These are phyloP conservation scores for Apis mellifera DNA, from an alignment of 1,140 invertebrate genomes.

Conservation along the genomic window DNA sequence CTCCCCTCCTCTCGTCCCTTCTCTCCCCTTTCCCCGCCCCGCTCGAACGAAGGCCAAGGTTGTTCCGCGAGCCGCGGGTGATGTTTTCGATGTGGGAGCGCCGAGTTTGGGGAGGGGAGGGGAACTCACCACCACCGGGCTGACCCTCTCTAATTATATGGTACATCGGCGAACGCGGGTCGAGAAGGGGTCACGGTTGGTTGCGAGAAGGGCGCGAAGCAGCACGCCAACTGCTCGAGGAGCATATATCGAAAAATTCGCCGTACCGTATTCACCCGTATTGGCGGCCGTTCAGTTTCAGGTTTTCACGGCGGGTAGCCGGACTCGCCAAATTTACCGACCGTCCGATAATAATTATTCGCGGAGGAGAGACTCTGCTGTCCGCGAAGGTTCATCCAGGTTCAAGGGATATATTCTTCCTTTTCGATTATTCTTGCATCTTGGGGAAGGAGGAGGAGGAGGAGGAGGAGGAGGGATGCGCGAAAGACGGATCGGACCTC, in stretches of 20 bases:
- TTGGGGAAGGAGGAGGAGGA: no score
- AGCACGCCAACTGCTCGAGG: constrained; percentile 39
- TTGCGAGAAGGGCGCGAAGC: constrained; percentile 53
- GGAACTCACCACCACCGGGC: constrained; percentile 45
- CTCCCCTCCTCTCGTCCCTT: neutral
- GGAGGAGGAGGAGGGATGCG: neutral
- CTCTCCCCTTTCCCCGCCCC: neutral
- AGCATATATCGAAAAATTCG: constrained; percentile 67
- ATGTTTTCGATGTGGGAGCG: constrained; percentile 44
- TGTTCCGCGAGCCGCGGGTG: neutral
- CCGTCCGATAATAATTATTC: constrained; percentile 52
- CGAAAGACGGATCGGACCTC: constrained; percentile 1
- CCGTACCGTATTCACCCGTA: constrained; percentile 11
- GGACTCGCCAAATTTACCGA: constrained; percentile 36
- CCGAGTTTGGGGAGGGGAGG: constrained; percentile 44
- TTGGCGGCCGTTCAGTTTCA: constrained; percentile 9
- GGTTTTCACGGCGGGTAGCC: constrained; percentile 45
- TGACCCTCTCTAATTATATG: constrained; percentile 70
- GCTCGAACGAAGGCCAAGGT: constrained; percentile 27
- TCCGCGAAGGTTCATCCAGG: neutral
- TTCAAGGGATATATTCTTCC: no score
- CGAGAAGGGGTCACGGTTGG: constrained; percentile 65
- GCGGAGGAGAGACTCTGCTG: neutral
- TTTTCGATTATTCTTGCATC: no score
- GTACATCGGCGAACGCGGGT: constrained; percentile 65